Conservation (phyloP, 2,797 vertebrate genomes). For the Epinephelus malabaricus region DNA sequence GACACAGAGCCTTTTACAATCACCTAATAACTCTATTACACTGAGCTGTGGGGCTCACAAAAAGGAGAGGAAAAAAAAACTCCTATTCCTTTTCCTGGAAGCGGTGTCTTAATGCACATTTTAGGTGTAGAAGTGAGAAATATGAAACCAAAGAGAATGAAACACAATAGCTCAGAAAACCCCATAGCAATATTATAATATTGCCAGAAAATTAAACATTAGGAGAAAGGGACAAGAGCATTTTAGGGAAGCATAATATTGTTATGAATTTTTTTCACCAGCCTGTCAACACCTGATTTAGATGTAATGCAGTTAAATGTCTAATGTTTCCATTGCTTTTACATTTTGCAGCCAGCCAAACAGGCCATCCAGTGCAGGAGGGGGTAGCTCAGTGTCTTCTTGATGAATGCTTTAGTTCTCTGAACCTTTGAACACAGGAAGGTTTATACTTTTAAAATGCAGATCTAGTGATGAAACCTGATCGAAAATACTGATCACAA, state of each 20-base stretch:
- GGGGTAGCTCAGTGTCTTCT: conserved; percentile 64
- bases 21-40: conserved; percentile 91
- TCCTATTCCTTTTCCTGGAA: conserved; percentile 87
- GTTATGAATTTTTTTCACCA: conserved; percentile 73
- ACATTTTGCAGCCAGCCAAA: conserved; percentile 61
- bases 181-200: conserved; percentile 86
- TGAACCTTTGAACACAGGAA: conserved; percentile 53
- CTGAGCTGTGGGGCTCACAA: conserved; percentile 83
- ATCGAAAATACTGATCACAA: neutral
- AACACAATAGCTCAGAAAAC: conserved; percentile 84
- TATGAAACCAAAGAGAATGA: conserved; percentile 85
- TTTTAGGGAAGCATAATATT: conserved; percentile 84
- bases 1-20: conserved; percentile 87
- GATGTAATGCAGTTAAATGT: conserved; percentile 86
- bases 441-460: conserved; percentile 31
- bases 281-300: conserved; percentile 86
- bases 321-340: conserved; percentile 81
- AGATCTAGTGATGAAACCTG: conserved; percentile 18
- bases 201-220: conserved; percentile 89
- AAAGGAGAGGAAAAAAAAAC: conserved; percentile 71
- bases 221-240: conserved; percentile 82
- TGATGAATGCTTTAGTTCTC: conserved; percentile 44
- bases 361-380: conserved; percentile 52
- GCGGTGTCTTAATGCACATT: conserved; percentile 87
- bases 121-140: conserved; percentile 89